Conservation (phyloP, 1,140 invertebrate species). For the Leptinotarsa lineolata region DNA sequence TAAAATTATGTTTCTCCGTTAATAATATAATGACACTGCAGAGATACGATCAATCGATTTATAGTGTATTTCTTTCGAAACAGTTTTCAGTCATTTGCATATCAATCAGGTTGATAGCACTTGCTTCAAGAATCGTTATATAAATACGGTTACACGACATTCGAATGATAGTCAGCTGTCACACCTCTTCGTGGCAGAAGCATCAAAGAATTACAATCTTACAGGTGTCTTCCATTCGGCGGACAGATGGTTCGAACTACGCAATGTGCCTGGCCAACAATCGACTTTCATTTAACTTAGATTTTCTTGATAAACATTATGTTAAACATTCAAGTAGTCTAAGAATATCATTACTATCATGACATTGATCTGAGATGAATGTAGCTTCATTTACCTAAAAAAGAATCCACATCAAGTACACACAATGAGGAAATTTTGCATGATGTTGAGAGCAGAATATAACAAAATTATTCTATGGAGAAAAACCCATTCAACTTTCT, state of each 20-base stretch:
- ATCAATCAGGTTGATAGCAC: slow-evolving; percentile 5
- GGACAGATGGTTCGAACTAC: slow-evolving; percentile 2
- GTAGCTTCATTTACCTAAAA: no score
- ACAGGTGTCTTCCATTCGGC: not conserved
- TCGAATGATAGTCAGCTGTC: slow-evolving; percentile 4
- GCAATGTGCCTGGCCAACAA: not conserved
- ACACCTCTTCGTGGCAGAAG: slow-evolving; percentile 7
- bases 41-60: no score
- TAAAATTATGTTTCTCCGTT: no score
- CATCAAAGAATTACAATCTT: slow-evolving; percentile 6
- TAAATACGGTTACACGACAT: slow-evolving; percentile 1
- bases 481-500: no score
- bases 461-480: no score
- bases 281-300: not conserved
- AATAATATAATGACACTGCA: no score
- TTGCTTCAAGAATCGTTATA: not conserved
- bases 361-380: no score
- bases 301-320: not conserved
- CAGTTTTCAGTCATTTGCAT: slow-evolving; percentile 3
- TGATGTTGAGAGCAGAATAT: no score
- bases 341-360: no score
- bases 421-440: no score
- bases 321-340: no score
- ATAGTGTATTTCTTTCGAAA: not conserved
- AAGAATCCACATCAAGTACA: no score